These are phyloP conservation scores for Chrysotoxum bicinctum DNA, from an alignment of 2,888 invertebrate species.

Conservation along the genomic window DNA sequence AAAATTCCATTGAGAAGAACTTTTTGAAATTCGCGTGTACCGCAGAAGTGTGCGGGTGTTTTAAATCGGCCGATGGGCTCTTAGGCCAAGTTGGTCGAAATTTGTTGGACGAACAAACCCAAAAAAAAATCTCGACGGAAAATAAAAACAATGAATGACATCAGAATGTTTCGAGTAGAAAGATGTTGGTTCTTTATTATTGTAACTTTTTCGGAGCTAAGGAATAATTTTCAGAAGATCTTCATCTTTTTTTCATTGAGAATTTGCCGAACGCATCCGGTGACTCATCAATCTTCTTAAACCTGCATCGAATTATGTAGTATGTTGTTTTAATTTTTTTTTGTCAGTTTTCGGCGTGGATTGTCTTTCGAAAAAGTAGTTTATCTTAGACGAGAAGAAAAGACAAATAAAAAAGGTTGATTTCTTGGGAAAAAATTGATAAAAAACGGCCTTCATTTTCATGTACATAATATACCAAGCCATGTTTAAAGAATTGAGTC, in stretches of 20 bases:
- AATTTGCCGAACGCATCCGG: conserved; percentile 57
- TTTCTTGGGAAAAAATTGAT: background rate
- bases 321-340: background rate
- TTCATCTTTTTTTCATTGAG: conserved; percentile 64
- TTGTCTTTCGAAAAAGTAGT: conserved; percentile 2
- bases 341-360: background rate
- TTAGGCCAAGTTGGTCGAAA: background rate
- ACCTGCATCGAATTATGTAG: conserved; percentile 46
- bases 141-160: conserved; percentile 54
- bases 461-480: background rate
- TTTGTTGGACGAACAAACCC: conserved; percentile 15
- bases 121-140: background rate
- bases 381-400: conserved; percentile 7
- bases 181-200: conserved; percentile 32
- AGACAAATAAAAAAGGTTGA: background rate
- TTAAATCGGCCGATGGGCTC: background rate
- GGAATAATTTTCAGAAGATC: conserved; percentile 34
- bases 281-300: conserved; percentile 44
- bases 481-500: conserved; percentile 1
- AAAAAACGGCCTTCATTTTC: background rate
- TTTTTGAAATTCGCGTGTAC: conserved; percentile 50
- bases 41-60: conserved; percentile 29
- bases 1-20: conserved; percentile 69
- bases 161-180: conserved; percentile 39
- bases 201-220: background rate